These are phyloP conservation scores for Sebastes umbrosus DNA, from an alignment of 2,797 vertebrate species.

Conservation along the genomic window DNA sequence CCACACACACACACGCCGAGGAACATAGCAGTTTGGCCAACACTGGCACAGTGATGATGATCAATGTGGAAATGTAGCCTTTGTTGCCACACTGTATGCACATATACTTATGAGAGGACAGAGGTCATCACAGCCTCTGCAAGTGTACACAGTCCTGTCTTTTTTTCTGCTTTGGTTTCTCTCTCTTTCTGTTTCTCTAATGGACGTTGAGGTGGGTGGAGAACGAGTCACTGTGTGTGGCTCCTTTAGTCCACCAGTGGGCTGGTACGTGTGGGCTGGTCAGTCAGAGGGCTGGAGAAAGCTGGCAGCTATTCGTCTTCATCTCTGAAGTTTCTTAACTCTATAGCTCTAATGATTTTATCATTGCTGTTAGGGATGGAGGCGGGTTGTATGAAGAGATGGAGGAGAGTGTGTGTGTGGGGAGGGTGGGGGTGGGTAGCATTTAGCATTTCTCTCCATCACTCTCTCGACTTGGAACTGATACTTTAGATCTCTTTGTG, in stretches of 20 bases:
- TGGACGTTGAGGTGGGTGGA: slow-evolving; percentile 34
- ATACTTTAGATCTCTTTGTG: slow-evolving; percentile 78
- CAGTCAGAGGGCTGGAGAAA: slow-evolving; percentile 49
- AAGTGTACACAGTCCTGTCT: neutral
- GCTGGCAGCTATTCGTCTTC: slow-evolving; percentile 64
- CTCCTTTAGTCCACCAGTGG: slow-evolving; percentile 38
- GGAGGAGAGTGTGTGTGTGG: slow-evolving; percentile 9
- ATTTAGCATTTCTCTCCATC: slow-evolving; percentile 72
- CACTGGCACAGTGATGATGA: neutral
- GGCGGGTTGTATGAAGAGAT: slow-evolving; percentile 16
- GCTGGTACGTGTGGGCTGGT: slow-evolving; percentile 43
- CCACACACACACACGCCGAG: neutral
- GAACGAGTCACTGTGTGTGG: slow-evolving; percentile 39
- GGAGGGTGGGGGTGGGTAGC: slow-evolving; percentile 13
- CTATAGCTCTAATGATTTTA: slow-evolving; percentile 76
- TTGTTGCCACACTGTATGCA: neutral
- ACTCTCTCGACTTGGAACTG: slow-evolving; percentile 74
- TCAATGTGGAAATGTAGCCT: neutral
- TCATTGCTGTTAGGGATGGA: slow-evolving; percentile 53
- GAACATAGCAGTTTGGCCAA: neutral
- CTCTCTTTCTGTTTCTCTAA: slow-evolving; percentile 17
- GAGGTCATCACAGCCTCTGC: neutral
- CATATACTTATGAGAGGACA: neutral
- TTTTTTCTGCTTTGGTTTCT: slow-evolving; percentile 8
- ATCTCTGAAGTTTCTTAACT: slow-evolving; percentile 73